Percentiles rank a stretch among this genome's conserved stretches.
Evolutionary conservation across 1,140 invertebrate genomes (phyloP).

Genomic region (Caenorhabditis briggsae): DNA sequence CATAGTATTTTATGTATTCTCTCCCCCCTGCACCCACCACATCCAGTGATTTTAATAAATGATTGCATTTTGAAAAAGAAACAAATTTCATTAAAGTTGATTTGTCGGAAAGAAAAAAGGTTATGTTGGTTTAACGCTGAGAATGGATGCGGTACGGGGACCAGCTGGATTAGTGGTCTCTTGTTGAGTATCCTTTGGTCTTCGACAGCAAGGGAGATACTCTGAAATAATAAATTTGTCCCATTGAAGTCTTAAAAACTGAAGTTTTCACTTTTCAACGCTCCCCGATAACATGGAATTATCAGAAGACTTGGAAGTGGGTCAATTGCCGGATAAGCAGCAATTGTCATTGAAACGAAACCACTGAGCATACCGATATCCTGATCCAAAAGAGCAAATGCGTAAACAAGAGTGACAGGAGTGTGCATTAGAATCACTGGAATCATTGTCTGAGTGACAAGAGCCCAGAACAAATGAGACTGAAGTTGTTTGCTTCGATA

Average conservation of each 20-base stretch:
- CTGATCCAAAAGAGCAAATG: not conserved
- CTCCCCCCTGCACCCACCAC: not conserved
- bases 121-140: not conserved
- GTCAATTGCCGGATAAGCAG: not conserved
- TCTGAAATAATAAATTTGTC: not conserved
- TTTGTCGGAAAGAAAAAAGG: too few species aligned
- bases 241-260: not conserved
- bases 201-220: constrained; percentile 66
- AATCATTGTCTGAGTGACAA: constrained; percentile 26
- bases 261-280: not conserved
- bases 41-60: constrained; percentile 52
- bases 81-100: not conserved
- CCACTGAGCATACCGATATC: constrained; percentile 6
- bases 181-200: constrained; percentile 79
- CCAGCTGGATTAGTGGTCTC: constrained; percentile 66
- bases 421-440: constrained; percentile 31
- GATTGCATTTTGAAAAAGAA: not conserved
- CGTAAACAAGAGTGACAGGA: not conserved
- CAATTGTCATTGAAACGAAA: constrained; percentile 28
- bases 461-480: constrained; percentile 29
- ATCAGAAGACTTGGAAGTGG: constrained; percentile 12
- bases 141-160: constrained; percentile 59
- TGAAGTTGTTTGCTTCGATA: constrained; percentile 2
- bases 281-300: not conserved
- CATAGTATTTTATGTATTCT: not conserved